Conservation (phyloP, 2,113 vertebrate species). For the Mustela lutreola region DNA sequence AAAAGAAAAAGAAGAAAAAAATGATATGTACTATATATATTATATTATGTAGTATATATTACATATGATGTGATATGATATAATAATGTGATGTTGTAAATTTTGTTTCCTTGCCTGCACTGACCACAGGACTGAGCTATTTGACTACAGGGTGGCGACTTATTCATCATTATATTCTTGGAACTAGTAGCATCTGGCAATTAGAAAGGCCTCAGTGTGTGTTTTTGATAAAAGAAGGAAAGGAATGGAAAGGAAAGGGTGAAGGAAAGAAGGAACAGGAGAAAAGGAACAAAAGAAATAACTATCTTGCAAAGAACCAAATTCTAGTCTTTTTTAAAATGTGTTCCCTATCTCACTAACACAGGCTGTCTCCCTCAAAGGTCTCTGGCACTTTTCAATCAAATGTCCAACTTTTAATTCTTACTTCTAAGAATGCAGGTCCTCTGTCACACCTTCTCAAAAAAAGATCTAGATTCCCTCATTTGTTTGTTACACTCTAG, state of each 20-base stretch:
- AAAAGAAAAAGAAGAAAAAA: too few species aligned
- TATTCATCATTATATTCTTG: not conserved
- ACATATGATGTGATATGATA: not conserved
- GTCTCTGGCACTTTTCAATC: not conserved
- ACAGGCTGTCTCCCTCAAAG: not conserved
- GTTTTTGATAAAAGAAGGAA: not conserved
- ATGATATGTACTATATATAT: not conserved
- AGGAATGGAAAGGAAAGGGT: not conserved
- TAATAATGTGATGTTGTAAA: not conserved
- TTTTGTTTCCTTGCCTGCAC: not conserved
- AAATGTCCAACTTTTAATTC: not conserved
- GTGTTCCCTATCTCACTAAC: not conserved
- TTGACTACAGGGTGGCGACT: not conserved
- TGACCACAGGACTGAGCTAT: not conserved
- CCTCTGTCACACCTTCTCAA: not conserved
- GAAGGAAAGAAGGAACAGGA: not conserved
- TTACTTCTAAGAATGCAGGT: not conserved
- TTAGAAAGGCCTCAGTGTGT: not conserved
- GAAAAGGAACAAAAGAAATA: not conserved
- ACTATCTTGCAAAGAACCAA: not conserved
- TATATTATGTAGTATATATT: not conserved
- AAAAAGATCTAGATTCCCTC: not conserved
- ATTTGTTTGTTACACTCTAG: not conserved
- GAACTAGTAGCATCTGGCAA: not conserved
- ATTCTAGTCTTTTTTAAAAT: not conserved